These are phyloP conservation scores for Eutolmus rufibarbis DNA, from an alignment of 2,888 invertebrate species.

Conservation along the genomic window DNA sequence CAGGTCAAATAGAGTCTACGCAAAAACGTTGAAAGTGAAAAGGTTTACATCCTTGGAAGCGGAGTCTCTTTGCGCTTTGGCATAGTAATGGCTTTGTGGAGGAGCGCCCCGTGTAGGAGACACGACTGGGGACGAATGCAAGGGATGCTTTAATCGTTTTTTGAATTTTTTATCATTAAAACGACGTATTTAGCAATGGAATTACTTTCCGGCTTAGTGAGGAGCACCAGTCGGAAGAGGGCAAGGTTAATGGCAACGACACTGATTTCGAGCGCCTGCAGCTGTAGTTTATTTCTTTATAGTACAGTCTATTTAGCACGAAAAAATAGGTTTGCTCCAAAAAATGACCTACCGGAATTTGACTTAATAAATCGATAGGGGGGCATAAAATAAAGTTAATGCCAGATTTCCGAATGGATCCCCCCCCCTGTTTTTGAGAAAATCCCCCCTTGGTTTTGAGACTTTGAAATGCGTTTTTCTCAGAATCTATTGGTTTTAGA, in stretches of 20 bases:
- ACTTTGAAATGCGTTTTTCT: too few relatives aligned
- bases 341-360: too few relatives aligned
- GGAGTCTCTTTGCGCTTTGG: neutral
- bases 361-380: too few relatives aligned
- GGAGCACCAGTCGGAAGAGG: neutral
- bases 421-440: too few relatives aligned
- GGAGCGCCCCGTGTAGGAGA: neutral
- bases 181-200: neutral
- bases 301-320: too few relatives aligned
- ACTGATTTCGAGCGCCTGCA: neutral
- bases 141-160: neutral
- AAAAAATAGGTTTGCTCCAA: too few relatives aligned
- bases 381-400: too few relatives aligned
- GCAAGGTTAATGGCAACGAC: neutral
- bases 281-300: neutral
- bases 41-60: neutral
- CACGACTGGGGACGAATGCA: neutral
- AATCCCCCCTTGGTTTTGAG: too few relatives aligned
- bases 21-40: neutral
- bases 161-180: neutral
- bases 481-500: too few relatives aligned
- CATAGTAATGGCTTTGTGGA: neutral
- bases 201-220: neutral
- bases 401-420: too few relatives aligned
- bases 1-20: neutral